These are phyloP conservation scores for Drosophila melanica DNA, from an alignment of 1,140 invertebrate genomes.

Conservation along the genomic window DNA sequence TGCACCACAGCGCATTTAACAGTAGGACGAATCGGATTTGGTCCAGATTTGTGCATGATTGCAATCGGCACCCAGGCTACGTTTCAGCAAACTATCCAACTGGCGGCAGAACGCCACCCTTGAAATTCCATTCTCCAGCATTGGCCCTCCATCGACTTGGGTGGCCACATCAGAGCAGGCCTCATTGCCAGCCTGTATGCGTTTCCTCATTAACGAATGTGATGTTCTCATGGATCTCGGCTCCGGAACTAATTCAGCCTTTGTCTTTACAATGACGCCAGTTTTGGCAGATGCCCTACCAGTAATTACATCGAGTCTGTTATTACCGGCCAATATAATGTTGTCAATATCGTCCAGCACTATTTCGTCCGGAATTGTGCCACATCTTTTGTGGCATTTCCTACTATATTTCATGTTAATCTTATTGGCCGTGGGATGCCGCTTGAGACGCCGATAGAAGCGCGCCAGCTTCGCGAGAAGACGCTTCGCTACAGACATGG, in stretches of 20 bases:
- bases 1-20: not conserved
- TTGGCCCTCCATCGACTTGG: slow-evolving; percentile 14
- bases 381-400: slow-evolving; percentile 9
- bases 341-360: not conserved
- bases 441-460: slow-evolving; percentile 20
- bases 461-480: slow-evolving; percentile 18
- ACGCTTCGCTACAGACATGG: slow-evolving; percentile 21
- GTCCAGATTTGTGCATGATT: not conserved
- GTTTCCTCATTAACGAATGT: not conserved
- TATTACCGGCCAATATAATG: not conserved
- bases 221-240: not conserved
- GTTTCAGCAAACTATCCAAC: slow-evolving; percentile 20
- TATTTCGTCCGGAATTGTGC: not conserved
- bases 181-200: slow-evolving; percentile 1
- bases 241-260: slow-evolving; percentile 1
- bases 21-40: not conserved
- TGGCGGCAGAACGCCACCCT: slow-evolving; percentile 27
- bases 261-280: not conserved
- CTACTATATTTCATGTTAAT: not conserved
- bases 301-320: not conserved
- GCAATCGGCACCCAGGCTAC: slow-evolving; percentile 7
- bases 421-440: not conserved
- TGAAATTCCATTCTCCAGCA: slow-evolving; percentile 30
- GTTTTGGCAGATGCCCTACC: not conserved
- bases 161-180: not conserved